Evolutionary conservation across 2,113 vertebrate genomes (phyloP).

Genomic region (Herpailurus yagouaroundi): DNA sequence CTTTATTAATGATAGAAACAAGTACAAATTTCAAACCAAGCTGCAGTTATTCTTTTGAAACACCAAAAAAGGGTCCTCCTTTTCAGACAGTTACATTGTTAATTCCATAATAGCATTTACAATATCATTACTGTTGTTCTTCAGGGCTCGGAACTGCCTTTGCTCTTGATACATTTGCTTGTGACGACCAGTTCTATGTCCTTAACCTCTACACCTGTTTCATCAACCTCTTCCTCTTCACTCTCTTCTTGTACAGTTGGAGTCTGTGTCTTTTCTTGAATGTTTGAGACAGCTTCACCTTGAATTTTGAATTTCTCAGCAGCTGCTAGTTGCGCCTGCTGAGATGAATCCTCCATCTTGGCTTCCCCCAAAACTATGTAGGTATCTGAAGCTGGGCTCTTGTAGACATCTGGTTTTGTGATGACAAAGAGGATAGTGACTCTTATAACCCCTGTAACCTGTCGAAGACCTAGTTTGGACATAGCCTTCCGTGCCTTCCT

Average conservation of each 20-base stretch:
- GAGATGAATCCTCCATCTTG: neutral
- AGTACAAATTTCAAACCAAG: too few species aligned
- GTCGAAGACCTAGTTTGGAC: too few species aligned
- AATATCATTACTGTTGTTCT: too few species aligned
- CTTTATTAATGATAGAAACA: too few species aligned
- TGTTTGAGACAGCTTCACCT: neutral
- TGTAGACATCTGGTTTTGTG: neutral
- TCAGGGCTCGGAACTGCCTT: too few species aligned
- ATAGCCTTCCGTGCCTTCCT: too few species aligned
- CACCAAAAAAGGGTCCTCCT: too few species aligned
- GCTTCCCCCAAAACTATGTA: neutral
- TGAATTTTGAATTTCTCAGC: neutral
- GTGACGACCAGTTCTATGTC: neutral
- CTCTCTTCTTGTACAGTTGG: neutral
- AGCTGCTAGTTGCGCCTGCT: neutral
- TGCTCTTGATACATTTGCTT: neutral
- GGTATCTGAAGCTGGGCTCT: neutral
- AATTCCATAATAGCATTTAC: too few species aligned
- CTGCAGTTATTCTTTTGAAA: too few species aligned
- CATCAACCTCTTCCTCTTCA: neutral
- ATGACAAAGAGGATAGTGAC: neutral
- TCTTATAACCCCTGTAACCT: neutral
- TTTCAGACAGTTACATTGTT: too few species aligned
- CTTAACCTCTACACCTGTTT: neutral
- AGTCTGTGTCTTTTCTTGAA: neutral